Percentiles rank a stretch among this genome's conserved stretches.
phyloP scores from a whole-genome alignment of 92 coral and sea anemone species.

The Muricea muricata region DNA sequence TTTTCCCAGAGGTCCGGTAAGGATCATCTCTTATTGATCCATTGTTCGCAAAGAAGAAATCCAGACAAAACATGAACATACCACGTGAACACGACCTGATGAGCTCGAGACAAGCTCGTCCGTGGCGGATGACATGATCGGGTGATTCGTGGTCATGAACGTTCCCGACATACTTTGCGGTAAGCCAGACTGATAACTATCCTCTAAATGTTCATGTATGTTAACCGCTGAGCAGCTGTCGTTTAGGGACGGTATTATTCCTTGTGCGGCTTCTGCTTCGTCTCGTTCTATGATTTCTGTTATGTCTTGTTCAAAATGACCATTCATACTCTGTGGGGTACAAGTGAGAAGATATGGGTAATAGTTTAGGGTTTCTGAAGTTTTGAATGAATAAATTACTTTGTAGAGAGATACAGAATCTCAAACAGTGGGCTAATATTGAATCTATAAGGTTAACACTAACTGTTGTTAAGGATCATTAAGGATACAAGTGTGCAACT shows the following conservation, averaged over 20 bases:
- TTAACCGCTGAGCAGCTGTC: constrained; percentile 65
- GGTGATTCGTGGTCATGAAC: constrained; percentile 19
- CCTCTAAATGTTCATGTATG: constrained; percentile 79
- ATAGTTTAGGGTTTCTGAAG: too few relatives aligned
- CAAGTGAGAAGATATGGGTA: too few relatives aligned
- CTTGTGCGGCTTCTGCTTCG: constrained; percentile 89
- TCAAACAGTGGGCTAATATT: too few relatives aligned
- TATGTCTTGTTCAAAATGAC: constrained; percentile 90
- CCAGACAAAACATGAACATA: background rate
- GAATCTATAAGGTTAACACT: too few relatives aligned
- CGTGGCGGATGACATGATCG: constrained; percentile 26
- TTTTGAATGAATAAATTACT: too few relatives aligned
- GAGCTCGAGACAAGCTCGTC: background rate
- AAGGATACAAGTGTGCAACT: too few relatives aligned
- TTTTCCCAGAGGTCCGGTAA: background rate
- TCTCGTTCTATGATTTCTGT: constrained; percentile 89
- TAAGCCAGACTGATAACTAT: constrained; percentile 59
- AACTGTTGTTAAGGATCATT: too few relatives aligned
- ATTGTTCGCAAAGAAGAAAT: background rate
- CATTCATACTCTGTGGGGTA: constrained; percentile 70
- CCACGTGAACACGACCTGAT: constrained; percentile 18
- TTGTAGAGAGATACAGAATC: too few relatives aligned
- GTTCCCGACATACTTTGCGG: constrained; percentile 26
- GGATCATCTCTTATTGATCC: background rate
- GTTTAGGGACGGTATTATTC: constrained; percentile 63